These are phyloP conservation scores for Campoplex nolae DNA, from an alignment of 2,888 invertebrate genomes.

Conservation along the genomic window DNA sequence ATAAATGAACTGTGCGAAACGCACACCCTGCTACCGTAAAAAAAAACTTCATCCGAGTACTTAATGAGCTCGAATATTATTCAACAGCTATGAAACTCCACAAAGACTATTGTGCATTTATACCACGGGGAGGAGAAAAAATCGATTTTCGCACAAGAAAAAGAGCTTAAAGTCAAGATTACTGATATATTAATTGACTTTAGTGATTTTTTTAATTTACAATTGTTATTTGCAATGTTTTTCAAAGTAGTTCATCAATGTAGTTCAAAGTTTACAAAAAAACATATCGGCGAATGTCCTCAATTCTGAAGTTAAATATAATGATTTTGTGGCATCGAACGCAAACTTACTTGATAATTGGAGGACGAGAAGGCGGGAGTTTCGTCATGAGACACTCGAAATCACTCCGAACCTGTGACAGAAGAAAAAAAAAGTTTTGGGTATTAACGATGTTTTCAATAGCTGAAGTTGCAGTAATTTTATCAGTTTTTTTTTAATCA, in stretches of 20 bases:
- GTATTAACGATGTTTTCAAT: not conserved
- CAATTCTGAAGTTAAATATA: not conserved
- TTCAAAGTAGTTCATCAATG: not conserved
- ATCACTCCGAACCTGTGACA: slow-evolving; percentile 70
- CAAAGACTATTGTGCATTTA: slow-evolving; percentile 1
- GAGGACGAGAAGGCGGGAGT: slow-evolving; percentile 67
- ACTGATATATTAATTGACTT: not conserved
- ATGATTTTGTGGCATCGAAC: not conserved
- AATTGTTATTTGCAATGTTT: not conserved
- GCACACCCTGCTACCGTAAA: not conserved
- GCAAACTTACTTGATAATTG: slow-evolving; percentile 72
- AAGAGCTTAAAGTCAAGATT: not conserved
- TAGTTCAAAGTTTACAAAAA: too few species aligned
- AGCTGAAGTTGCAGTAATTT: not conserved
- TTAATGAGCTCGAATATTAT: slow-evolving; percentile 12
- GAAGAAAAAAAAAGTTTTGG: slow-evolving; percentile 44
- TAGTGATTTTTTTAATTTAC: not conserved
- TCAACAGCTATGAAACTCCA: not conserved
- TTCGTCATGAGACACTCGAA: slow-evolving; percentile 71
- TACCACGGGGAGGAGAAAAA: not conserved
- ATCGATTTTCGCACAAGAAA: not conserved
- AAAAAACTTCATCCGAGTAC: slow-evolving; percentile 23
- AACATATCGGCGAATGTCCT: not conserved
- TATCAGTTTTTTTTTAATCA: too few species aligned
- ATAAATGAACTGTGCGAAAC: not conserved